Conservation (phyloP, 2,888 invertebrate species). For the Lissocephala sabroskyi region DNA sequence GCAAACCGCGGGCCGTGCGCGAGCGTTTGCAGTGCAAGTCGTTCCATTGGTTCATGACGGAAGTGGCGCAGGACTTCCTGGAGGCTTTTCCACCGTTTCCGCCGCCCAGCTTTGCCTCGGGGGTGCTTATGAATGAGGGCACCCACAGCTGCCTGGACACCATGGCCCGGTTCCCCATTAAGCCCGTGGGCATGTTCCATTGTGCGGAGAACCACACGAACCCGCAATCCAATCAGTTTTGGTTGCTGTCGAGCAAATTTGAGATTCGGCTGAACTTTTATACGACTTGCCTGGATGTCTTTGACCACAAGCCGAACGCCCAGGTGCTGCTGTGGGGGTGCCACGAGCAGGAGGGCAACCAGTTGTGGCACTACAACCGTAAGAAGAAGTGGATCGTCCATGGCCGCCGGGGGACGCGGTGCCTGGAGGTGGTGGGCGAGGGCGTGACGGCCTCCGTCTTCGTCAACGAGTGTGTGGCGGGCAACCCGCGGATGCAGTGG, state of each 20-base stretch:
- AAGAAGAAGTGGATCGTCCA: slow-evolving; percentile 71
- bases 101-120: slow-evolving; percentile 84
- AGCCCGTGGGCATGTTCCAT: slow-evolving; percentile 40
- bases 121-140: slow-evolving; percentile 80
- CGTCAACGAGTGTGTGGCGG: slow-evolving; percentile 78
- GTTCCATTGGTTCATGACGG: not conserved
- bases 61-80: too few relatives aligned
- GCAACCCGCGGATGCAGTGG: slow-evolving; percentile 45
- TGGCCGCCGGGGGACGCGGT: slow-evolving; percentile 76
- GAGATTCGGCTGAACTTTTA: slow-evolving; percentile 74
- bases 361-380: slow-evolving; percentile 86
- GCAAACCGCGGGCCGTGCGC: slow-evolving; percentile 83
- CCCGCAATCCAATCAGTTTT: slow-evolving; percentile 55
- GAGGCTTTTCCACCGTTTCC: slow-evolving; percentile 74
- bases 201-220: slow-evolving; percentile 44
- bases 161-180: slow-evolving; percentile 70
- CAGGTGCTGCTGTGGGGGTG: slow-evolving; percentile 86
- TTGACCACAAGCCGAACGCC: slow-evolving; percentile 78
- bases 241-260: slow-evolving; percentile 53
- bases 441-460: slow-evolving; percentile 72
- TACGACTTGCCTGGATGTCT: slow-evolving; percentile 89
- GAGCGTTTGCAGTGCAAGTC: slow-evolving; percentile 83
- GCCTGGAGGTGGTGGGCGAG: slow-evolving; percentile 78
- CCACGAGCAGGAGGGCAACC: slow-evolving; percentile 92
- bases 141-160: slow-evolving; percentile 80